Base-by-base conservation (phyloP, 1,140 invertebrate species). In the Megalonaias nervosa region DNA sequence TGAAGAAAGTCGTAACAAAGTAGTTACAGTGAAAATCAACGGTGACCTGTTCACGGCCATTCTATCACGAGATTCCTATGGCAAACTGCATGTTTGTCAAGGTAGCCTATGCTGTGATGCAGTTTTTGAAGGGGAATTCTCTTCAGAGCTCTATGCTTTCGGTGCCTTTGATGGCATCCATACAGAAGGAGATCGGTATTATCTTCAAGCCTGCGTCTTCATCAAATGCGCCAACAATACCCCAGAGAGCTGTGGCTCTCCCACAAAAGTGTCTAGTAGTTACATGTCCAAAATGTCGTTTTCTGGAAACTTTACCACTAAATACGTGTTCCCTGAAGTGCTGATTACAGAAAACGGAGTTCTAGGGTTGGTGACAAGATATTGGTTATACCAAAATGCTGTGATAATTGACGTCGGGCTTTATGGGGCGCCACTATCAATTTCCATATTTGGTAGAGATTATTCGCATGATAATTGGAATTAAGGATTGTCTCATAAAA, bases 111-210 rank as follows among this genome's bases (percentile, higher is more conserved):
- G 84, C 61, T 87, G 86, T 62, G n/a, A 71, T 19, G 60, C 84
- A 15, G 31, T 59, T 19, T 87, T 74, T 62, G 73, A 78, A 21
- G 68, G 76, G 23, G n/a, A 19, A 19, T 38, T 72, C 21, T 16
- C n/a, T 12, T 57, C 26, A 3, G 77, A 80, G 55, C 48, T 77
- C 15, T 84, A 80, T 65, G 84, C 78, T 23, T 60, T 87, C 17
- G 84, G 81, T 19, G 81, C 75, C 1, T 84, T 85, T 70, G 76
- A 87, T 58, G 81, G 84, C 3, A 60, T 85, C 1, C 81, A 83
- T 61, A 77, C 62, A 4, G 16, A 56, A 11, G 71, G 78, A 48
- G 71, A 62, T 0, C 23, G 67, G 0, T 85, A 79, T 59, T 85
- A 79, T 69, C 60, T 83, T 60, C 79, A 87, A 65, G 75, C 81